A percentile compares a stretch with the other conserved stretches of the same genome.
Evolutionary conservation across 2,888 invertebrate genomes (phyloP).

Genomic region (Apamea epomidion): DNA sequence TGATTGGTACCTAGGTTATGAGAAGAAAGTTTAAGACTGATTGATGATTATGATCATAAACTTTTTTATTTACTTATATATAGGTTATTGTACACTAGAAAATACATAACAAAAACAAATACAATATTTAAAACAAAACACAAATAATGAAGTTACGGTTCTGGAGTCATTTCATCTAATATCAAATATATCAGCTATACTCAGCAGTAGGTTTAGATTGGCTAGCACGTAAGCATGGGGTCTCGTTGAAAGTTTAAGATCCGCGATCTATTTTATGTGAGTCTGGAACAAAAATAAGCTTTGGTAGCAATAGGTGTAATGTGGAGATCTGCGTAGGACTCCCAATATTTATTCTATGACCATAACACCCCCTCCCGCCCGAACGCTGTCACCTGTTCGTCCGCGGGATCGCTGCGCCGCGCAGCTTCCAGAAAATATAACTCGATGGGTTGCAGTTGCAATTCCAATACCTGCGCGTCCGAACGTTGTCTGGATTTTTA

Average conservation of each 20-base stretch:
- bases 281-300: background rate
- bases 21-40: background rate
- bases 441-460: slow-evolving; percentile 48
- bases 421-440: slow-evolving; percentile 35
- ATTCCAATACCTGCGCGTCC: background rate
- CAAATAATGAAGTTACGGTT: background rate
- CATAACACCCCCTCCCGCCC: background rate
- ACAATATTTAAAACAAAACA: too few relatives aligned
- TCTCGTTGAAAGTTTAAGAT: background rate
- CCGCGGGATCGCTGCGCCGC: slow-evolving; percentile 35
- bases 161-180: background rate
- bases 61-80: background rate
- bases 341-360: slow-evolving; percentile 37
- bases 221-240: background rate
- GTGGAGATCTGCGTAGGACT: slow-evolving; percentile 6
- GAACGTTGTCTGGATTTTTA: background rate
- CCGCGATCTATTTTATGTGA: background rate
- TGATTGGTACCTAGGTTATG: background rate
- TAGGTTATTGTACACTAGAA: too few relatives aligned
- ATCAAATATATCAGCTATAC: background rate
- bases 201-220: background rate
- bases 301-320: background rate
- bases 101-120: too few relatives aligned
- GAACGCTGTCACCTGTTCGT: slow-evolving; percentile 22
- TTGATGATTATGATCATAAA: background rate